Evolutionary conservation across 2,113 vertebrate genomes (phyloP), one percentile per base, ranked within the genome.

Genomic region (Talpa occidentalis): DNA sequence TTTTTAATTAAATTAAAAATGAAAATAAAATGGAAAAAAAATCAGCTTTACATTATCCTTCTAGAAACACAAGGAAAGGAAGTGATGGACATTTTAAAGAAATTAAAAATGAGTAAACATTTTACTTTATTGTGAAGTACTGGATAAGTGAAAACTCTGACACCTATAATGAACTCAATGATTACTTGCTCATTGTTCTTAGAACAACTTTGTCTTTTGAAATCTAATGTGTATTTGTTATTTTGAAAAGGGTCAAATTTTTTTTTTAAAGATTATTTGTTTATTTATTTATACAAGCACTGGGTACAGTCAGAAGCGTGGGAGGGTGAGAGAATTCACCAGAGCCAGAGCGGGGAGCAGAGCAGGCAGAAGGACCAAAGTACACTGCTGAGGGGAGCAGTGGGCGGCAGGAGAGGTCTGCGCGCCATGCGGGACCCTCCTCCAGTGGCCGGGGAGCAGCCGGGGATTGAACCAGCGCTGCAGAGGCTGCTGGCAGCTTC

Each of bases 171-270:
- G 56, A 59, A 9, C 4, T 32, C 52, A 87, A 87, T 42, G 56
- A 64, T 69, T 73, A 56, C 16, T 69, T 60, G 59, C 59, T 30
- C 85, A 52, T 82, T 94, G 1, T 1, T 11, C 69, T 72, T 40
- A 21, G 60, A 30, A 10, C 28, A 10, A 52, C 19, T 91, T 81
- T 64, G 8, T 87, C 9, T 93, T 80, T 95, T 86, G 14, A 86
- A 90, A 84, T 87, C 22, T 40, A 28, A 26, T 80, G 26, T 37
- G 89, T 90, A 56, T 89, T 83, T 95, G 47, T 56, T 78, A 37
- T 90, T 95, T 94, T 16, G 52, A 40, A 83, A 83, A 95, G 19
- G 17, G 12, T 70, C 21, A 69, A 3, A 78, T 67, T 90, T 49
- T 59, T 15, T n/a, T n/a, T n/a, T n/a, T n/a, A n/a, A n/a, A n/a